These are phyloP conservation scores for Volucella bombylans DNA, from an alignment of 2,888 invertebrate species.

Conservation along the genomic window DNA sequence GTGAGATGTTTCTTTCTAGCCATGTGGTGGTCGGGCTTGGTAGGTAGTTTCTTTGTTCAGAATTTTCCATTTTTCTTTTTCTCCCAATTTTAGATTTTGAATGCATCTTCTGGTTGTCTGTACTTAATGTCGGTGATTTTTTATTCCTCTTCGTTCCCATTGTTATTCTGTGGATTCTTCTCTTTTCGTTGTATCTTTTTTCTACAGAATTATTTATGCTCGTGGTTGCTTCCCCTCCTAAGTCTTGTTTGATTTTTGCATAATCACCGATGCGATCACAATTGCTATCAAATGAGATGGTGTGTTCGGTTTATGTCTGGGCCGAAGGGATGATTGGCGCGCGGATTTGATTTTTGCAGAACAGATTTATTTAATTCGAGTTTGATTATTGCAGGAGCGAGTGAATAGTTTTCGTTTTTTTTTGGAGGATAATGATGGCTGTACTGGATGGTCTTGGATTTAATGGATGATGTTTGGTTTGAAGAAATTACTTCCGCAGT, in stretches of 20 bases:
- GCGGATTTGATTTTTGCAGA: conserved; percentile 5
- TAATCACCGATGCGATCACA: conserved; percentile 61
- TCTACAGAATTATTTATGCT: conserved; percentile 45
- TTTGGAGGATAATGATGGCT: conserved; percentile 24
- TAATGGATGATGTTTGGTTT: background rate
- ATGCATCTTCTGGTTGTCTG: conserved; percentile 31
- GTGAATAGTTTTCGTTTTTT: background rate
- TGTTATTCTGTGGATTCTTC: conserved; percentile 39
- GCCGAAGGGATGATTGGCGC: conserved; percentile 2
- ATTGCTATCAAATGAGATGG: conserved; percentile 52
- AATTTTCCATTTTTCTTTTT: conserved; percentile 10
- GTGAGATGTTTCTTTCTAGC: conserved; percentile 11
- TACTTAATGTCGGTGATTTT: conserved; percentile 5
- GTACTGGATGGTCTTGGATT: conserved; percentile 22
- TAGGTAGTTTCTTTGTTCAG: conserved; percentile 53
- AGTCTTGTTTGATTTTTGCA: conserved; percentile 63
- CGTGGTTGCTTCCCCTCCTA: conserved; percentile 10
- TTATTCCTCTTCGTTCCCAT: conserved; percentile 4
- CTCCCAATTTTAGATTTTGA: conserved; percentile 1
- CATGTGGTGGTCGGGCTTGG: conserved; percentile 44
- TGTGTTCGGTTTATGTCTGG: conserved; percentile 13
- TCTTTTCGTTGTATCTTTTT: background rate
- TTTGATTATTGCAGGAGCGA: conserved; percentile 13
- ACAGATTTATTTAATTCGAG: conserved; percentile 48
- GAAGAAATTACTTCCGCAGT: background rate